These are phyloP conservation scores for Athalia cordata DNA, from an alignment of 2,888 invertebrate genomes.

Conservation along the genomic window DNA sequence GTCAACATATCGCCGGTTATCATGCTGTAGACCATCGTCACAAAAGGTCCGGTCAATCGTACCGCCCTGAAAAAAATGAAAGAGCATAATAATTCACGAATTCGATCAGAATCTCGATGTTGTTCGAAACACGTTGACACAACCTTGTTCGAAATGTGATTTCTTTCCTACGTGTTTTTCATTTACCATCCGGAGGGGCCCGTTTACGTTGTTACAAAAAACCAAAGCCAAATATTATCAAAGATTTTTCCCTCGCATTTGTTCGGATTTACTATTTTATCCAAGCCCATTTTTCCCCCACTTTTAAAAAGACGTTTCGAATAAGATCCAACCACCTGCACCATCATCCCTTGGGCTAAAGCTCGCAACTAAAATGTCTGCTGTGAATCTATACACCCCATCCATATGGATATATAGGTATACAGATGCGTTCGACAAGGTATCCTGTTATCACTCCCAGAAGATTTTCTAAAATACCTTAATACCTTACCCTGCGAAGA, in stretches of 20 bases:
- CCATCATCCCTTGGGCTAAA: constrained; percentile 26
- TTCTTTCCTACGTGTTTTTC: too few species aligned
- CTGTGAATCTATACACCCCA: constrained; percentile 7
- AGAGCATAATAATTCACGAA: not conserved
- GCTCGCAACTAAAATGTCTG: not conserved
- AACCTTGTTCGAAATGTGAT: too few species aligned
- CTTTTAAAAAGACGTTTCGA: constrained; percentile 34
- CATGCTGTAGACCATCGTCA: constrained; percentile 99
- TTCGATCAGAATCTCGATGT: too few species aligned
- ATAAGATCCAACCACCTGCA: not conserved
- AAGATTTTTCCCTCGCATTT: not conserved
- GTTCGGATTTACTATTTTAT: constrained; percentile 22
- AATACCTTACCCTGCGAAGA: constrained; percentile 93
- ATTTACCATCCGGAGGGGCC: too few species aligned
- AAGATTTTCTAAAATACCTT: constrained; percentile 9
- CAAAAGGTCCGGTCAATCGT: constrained; percentile 97
- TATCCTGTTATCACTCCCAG: constrained; percentile 35
- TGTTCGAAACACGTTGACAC: too few species aligned
- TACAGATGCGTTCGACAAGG: not conserved
- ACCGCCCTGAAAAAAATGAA: constrained; percentile 81
- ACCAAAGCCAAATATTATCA: too few species aligned
- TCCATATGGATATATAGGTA: not conserved
- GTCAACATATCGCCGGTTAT: constrained; percentile 99
- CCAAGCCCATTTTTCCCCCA: constrained; percentile 27
- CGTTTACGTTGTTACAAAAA: too few species aligned